Percentiles rank a stretch among this genome's conserved stretches.
phyloP scores from a whole-genome alignment of 2,113 vertebrate species.

The Erythrolamprus reginae region DNA sequence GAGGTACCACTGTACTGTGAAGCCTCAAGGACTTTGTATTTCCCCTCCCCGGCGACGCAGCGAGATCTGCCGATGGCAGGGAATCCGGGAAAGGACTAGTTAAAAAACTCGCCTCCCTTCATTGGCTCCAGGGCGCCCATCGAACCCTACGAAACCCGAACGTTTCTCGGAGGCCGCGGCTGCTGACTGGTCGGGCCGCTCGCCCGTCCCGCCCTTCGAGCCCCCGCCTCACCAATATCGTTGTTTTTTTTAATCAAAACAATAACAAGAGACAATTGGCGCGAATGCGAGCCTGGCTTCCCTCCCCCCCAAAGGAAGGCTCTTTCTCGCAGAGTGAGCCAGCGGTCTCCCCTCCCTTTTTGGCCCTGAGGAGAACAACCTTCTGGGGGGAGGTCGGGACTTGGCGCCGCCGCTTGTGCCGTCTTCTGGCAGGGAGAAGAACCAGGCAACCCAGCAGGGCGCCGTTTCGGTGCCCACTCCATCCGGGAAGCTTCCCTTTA shows the following conservation, averaged over 20 bases:
- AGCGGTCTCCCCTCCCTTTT: neutral
- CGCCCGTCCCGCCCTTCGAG: neutral
- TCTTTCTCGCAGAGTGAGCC: neutral
- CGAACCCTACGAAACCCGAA: neutral
- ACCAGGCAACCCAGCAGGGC: neutral
- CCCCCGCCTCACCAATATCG: neutral
- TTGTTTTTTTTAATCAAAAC: neutral
- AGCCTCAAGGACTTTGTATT: neutral
- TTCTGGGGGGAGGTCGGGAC: neutral
- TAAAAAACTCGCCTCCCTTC: slow-evolving; percentile 9
- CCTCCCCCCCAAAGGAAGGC: neutral
- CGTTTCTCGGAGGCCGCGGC: neutral
- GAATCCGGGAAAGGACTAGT: neutral
- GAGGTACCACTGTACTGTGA: no score
- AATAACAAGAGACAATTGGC: neutral
- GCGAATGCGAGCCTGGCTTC: neutral
- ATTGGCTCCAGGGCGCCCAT: neutral
- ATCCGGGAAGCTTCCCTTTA: neutral
- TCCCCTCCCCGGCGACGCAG: neutral
- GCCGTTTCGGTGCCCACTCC: neutral
- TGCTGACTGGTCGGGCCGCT: neutral
- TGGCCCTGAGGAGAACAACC: no score
- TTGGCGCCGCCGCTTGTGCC: neutral
- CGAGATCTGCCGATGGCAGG: neutral
- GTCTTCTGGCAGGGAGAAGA: neutral